Conservation (phyloP, 2,797 vertebrate genomes). For the Pyrocephalus nanus region DNA sequence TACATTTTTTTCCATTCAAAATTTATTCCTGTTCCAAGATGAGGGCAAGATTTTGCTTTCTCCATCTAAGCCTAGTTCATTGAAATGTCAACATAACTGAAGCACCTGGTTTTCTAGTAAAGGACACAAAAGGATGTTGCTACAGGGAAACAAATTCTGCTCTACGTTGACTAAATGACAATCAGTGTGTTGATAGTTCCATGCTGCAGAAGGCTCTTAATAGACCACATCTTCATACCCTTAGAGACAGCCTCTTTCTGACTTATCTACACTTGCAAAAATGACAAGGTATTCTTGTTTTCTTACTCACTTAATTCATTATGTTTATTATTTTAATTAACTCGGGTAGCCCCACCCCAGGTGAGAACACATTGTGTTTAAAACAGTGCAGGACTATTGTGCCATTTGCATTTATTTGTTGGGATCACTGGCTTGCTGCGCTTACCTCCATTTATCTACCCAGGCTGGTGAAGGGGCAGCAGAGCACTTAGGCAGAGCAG, state of each 20-base stretch:
- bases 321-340: constrained; percentile 13
- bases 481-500: background rate
- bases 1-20: background rate
- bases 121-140: background rate
- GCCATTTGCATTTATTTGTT: background rate
- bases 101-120: background rate
- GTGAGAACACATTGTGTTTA: background rate
- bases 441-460: background rate
- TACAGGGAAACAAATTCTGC: background rate
- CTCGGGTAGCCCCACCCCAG: background rate
- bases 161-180: background rate
- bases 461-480: background rate
- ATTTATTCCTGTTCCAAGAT: background rate
- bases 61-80: background rate
- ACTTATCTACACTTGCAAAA: background rate
- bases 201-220: background rate
- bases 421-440: background rate
- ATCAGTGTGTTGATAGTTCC: background rate
- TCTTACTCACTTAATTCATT: background rate
- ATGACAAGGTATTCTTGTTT: background rate
- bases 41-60: background rate
- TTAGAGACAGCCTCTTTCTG: background rate
- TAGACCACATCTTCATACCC: background rate
- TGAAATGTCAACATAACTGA: background rate
- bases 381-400: background rate